Evolutionary conservation across 2,797 vertebrate species (phyloP).

Genomic region (Acanthiza pusilla): DNA sequence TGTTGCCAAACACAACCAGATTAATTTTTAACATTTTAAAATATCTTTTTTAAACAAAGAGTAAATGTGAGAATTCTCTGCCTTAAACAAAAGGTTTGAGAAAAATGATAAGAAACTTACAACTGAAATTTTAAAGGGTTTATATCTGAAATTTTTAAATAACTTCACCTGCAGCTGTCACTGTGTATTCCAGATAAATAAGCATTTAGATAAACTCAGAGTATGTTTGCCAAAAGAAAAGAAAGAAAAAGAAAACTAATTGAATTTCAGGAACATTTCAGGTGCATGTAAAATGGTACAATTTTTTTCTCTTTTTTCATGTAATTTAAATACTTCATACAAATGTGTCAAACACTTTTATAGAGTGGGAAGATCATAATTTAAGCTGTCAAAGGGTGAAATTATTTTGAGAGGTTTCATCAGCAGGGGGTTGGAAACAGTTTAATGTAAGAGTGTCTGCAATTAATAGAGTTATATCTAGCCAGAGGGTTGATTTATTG

Average conservation of each 20-base stretch:
- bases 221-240: neutral
- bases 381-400: constrained; percentile 30
- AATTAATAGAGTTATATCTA: constrained; percentile 17
- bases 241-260: neutral
- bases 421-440: constrained; percentile 6
- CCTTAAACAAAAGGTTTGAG: neutral
- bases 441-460: neutral
- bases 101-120: neutral
- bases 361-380: neutral
- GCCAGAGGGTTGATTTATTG: neutral
- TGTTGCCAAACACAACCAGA: neutral
- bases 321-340: neutral
- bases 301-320: neutral
- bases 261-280: neutral
- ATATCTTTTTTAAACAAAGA: neutral
- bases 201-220: neutral
- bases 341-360: neutral
- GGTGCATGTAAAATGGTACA: neutral
- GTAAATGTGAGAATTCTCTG: neutral
- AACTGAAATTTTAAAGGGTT: neutral
- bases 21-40: neutral
- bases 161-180: neutral
- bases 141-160: neutral
- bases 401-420: constrained; percentile 40
- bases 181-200: neutral